These are phyloP conservation scores for Miichthys miiuy DNA, from an alignment of 2,797 vertebrate genomes.

Conservation along the genomic window DNA sequence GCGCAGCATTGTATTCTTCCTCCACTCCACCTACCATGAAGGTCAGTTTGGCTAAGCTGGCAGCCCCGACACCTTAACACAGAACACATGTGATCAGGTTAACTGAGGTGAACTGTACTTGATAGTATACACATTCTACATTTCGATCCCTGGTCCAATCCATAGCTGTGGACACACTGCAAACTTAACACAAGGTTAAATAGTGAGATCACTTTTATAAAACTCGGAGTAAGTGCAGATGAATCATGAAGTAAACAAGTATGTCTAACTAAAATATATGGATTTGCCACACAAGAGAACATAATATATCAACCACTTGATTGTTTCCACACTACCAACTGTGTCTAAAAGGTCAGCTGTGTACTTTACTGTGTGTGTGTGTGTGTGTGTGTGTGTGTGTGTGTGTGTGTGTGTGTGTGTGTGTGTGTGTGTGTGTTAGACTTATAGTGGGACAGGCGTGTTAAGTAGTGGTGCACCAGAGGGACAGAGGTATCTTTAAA, in stretches of 20 bases:
- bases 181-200: background rate
- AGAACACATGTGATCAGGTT: constrained; percentile 35
- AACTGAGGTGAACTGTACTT: background rate
- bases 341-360: constrained; percentile 68
- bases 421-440: constrained; percentile 27
- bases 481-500: constrained; percentile 95
- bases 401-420: constrained; percentile 46
- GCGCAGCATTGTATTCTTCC: constrained; percentile 93
- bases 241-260: constrained; percentile 1
- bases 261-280: constrained; percentile 20
- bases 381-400: constrained; percentile 28
- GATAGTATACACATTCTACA: background rate
- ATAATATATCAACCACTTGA: constrained; percentile 47
- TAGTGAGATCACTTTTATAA: background rate
- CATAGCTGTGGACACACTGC: background rate
- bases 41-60: constrained; percentile 92
- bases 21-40: constrained; percentile 96
- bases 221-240: background rate
- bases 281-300: constrained; percentile 38
- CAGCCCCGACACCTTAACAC: constrained; percentile 92
- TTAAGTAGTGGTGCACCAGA: constrained; percentile 90
- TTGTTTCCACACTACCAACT: constrained; percentile 52
- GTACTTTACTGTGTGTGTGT: constrained; percentile 41
- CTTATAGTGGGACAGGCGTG: constrained; percentile 74
- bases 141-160: background rate